These are phyloP conservation scores for Danionella cerebrum DNA, from an alignment of 2,113 vertebrate genomes.

Conservation along the genomic window DNA sequence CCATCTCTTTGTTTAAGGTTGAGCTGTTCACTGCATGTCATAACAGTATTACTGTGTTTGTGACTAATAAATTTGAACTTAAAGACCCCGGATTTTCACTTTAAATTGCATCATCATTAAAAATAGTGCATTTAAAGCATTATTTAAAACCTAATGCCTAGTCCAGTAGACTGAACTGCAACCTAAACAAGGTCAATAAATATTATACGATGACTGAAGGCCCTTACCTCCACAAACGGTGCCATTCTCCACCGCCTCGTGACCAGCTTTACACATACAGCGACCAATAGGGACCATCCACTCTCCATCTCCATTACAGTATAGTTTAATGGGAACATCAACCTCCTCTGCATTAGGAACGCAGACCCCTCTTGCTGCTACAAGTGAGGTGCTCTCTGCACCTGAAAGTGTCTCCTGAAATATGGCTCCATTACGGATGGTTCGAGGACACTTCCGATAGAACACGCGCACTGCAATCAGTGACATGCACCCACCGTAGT, in stretches of 20 bases:
- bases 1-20: too few species aligned
- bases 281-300: conserved; percentile 98
- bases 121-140: too few species aligned
- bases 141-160: too few species aligned
- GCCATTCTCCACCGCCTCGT: conserved; percentile 87
- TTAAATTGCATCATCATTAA: too few species aligned
- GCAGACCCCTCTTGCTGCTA: conserved; percentile 85
- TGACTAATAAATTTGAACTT: too few species aligned
- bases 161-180: neutral
- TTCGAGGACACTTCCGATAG: conserved; percentile 88
- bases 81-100: too few species aligned
- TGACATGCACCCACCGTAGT: conserved; percentile 98
- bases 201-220: neutral
- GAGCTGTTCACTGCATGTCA: too few species aligned
- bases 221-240: conserved; percentile 87
- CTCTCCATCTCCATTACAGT: conserved; percentile 94
- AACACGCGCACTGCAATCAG: conserved; percentile 92
- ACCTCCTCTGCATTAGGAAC: conserved; percentile 91
- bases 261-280: conserved; percentile 91
- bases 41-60: too few species aligned
- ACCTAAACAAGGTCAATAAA: neutral
- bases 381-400: conserved; percentile 92
- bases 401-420: conserved; percentile 93
- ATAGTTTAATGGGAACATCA: conserved; percentile 95
- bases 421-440: conserved; percentile 85